phyloP scores from a whole-genome alignment of 1,140 invertebrate genomes.

The Megalonaias nervosa region DNA sequence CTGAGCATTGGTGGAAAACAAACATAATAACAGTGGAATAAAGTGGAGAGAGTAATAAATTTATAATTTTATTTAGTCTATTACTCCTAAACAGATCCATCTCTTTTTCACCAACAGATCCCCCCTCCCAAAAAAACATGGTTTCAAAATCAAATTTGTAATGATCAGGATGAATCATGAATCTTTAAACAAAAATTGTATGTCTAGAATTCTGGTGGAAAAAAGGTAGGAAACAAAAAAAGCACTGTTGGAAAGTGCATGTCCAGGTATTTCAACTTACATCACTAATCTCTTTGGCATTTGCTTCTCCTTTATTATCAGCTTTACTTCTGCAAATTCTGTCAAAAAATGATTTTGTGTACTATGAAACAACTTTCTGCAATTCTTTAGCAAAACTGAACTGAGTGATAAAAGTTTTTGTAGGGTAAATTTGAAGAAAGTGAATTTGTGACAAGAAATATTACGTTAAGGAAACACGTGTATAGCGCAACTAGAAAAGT shows the following conservation, averaged over 20 bases:
- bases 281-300: conserved; percentile 92
- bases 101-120: background rate
- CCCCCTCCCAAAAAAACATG: too few species aligned
- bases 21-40: background rate
- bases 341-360: conserved; percentile 15
- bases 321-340: conserved; percentile 85
- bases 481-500: too few species aligned
- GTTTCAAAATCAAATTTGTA: background rate
- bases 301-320: conserved; percentile 86
- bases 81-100: background rate
- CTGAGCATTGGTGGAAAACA: background rate
- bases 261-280: conserved; percentile 55
- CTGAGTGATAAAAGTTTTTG: too few species aligned
- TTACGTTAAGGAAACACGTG: too few species aligned
- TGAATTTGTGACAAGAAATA: too few species aligned
- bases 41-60: too few species aligned
- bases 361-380: background rate
- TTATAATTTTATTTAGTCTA: background rate
- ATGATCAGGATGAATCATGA: background rate
- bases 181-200: background rate
- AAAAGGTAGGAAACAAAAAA: background rate
- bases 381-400: too few species aligned
- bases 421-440: too few species aligned
- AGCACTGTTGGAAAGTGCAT: too few species aligned
- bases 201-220: background rate